A percentile compares a stretch with the other conserved stretches of the same genome.
These are phyloP conservation scores for Sandelia bainsii DNA, from an alignment of 2,797 vertebrate species.

Conservation along the genomic window DNA sequence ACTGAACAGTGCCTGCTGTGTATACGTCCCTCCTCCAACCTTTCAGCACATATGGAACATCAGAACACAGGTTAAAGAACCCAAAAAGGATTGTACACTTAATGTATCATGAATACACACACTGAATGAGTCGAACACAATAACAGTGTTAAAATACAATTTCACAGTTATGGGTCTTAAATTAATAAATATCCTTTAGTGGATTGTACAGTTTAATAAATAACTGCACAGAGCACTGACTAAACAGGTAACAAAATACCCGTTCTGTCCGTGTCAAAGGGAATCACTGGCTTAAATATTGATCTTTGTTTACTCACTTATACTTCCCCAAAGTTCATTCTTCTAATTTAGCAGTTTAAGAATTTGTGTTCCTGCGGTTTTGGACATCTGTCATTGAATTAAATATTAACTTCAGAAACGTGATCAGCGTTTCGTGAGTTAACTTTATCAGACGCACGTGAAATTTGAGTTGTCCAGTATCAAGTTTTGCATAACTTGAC, in stretches of 20 bases:
- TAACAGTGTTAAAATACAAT: background rate
- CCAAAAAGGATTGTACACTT: background rate
- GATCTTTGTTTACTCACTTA: no score
- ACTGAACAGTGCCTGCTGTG: no score
- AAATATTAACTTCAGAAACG: constrained; percentile 1
- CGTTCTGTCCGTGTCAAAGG: background rate
- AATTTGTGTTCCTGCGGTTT: background rate
- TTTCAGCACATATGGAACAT: background rate
- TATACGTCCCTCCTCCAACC: background rate
- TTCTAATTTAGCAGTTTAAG: no score
- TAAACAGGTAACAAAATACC: constrained; percentile 10
- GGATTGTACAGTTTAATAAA: constrained; percentile 32
- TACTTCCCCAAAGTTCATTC: no score
- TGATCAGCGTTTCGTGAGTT: background rate
- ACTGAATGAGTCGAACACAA: background rate
- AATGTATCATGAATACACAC: background rate
- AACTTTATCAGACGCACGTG: no score
- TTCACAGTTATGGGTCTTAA: constrained; percentile 31
- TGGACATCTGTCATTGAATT: background rate
- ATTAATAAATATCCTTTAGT: background rate
- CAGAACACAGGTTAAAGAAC: background rate
- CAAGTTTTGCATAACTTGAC: constrained; percentile 1
- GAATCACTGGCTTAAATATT: background rate
- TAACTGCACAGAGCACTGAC: constrained; percentile 23
- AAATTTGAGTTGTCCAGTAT: background rate